Percentiles rank a stretch among this genome's conserved stretches.
Conservation (phyloP, 1,140 invertebrate species). For the Archivesica marissinica region DNA sequence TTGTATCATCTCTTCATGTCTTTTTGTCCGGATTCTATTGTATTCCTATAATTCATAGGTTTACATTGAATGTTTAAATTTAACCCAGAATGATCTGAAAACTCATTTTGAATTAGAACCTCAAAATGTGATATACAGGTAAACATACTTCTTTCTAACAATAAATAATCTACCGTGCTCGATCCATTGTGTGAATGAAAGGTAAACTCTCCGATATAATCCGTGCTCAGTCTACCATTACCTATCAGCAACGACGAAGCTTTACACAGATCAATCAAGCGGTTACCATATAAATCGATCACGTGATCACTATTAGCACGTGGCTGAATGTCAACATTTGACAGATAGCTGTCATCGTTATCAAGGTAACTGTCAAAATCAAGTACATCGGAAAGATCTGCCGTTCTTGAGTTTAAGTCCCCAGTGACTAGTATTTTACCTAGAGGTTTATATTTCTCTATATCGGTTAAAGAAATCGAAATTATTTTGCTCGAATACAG, state of each 20-base stretch:
- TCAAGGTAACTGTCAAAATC: slow-evolving; percentile 32
- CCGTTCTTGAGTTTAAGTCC: slow-evolving; percentile 13
- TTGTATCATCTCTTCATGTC: too few relatives aligned
- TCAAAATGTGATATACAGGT: neutral
- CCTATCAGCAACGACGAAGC: slow-evolving; percentile 14
- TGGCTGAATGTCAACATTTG: neutral
- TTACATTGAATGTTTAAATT: neutral
- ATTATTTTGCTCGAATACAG: too few relatives aligned
- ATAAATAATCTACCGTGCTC: slow-evolving; percentile 2
- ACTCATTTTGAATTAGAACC: neutral
- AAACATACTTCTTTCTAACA: neutral
- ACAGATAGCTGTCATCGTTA: neutral
- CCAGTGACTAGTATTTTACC: slow-evolving; percentile 25
- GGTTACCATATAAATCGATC: slow-evolving; percentile 25
- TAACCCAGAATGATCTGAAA: slow-evolving; percentile 30
- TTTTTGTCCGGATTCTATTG: too few relatives aligned
- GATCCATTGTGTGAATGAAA: slow-evolving; percentile 24
- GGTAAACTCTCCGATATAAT: neutral
- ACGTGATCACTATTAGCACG: neutral
- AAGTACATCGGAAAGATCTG: neutral
- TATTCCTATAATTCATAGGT: too few relatives aligned
- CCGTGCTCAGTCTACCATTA: neutral
- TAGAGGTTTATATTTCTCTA: slow-evolving; percentile 14
- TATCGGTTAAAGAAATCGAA: neutral
- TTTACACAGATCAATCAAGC: slow-evolving; percentile 39